Conservation (phyloP, 2,113 vertebrate genomes). For the Scomber scombrus region DNA sequence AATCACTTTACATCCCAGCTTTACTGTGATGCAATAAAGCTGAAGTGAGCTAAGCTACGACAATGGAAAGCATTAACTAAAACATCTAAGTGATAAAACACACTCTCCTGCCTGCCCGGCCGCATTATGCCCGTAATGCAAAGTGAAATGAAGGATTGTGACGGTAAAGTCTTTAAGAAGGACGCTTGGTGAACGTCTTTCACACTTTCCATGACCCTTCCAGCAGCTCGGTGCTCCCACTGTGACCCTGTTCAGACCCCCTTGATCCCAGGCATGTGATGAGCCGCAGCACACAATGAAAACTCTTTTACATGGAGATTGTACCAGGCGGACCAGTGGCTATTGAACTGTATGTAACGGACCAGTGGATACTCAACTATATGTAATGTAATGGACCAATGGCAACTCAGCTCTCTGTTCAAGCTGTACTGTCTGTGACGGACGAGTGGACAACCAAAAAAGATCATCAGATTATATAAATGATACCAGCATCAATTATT, state of each 20-base stretch:
- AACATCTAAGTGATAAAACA: neutral
- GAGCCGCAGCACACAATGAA: slow-evolving; percentile 55
- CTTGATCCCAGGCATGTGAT: slow-evolving; percentile 82
- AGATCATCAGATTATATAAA: neutral
- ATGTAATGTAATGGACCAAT: slow-evolving; percentile 8
- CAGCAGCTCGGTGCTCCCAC: slow-evolving; percentile 39
- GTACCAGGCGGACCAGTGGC: slow-evolving; percentile 43
- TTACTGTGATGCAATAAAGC: neutral
- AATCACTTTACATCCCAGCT: neutral
- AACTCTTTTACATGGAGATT: slow-evolving; percentile 36
- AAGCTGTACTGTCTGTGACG: slow-evolving; percentile 7
- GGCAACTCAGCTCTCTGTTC: neutral
- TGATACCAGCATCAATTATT: neutral
- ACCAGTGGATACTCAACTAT: slow-evolving; percentile 24
- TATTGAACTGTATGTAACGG: slow-evolving; percentile 17
- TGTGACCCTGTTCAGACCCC: slow-evolving; percentile 56
- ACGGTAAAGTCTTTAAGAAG: slow-evolving; percentile 47
- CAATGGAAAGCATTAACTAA: neutral
- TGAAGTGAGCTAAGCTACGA: neutral
- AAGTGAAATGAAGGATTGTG: slow-evolving; percentile 41
- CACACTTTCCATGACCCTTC: slow-evolving; percentile 75
- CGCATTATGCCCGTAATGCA: slow-evolving; percentile 15
- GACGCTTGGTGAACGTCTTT: slow-evolving; percentile 64
- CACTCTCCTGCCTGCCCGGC: neutral
- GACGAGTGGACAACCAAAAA: neutral